phyloP scores from a whole-genome alignment of 2,113 vertebrate genomes.

The Crotalus viridis region DNA sequence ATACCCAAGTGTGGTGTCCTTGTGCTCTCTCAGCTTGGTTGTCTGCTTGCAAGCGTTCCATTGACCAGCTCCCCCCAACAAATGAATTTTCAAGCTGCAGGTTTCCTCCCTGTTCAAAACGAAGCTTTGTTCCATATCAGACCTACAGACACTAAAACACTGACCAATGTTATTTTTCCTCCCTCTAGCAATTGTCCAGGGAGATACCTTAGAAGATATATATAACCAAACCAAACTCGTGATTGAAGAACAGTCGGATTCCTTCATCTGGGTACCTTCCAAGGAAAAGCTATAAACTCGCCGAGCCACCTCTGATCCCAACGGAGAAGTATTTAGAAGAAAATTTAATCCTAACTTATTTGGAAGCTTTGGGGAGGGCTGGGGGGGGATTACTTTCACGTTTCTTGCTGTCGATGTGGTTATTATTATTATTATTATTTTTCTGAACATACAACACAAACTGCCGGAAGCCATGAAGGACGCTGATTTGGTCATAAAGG shows the following conservation, averaged over 20 bases:
- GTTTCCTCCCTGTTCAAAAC: not conserved
- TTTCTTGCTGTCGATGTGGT: constrained; percentile 83
- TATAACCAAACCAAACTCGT: constrained; percentile 98
- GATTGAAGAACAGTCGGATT: constrained; percentile 98
- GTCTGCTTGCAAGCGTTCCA: no score
- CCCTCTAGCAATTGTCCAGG: constrained; percentile 92
- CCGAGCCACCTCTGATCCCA: constrained; percentile 74
- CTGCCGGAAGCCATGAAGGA: constrained; percentile 80
- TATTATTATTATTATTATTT: constrained; percentile 47
- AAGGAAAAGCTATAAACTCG: constrained; percentile 97
- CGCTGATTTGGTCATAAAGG: constrained; percentile 72
- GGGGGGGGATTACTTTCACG: constrained; percentile 72
- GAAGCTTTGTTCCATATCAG: not conserved
- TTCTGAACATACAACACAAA: constrained; percentile 84
- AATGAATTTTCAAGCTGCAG: not conserved
- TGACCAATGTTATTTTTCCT: constrained; percentile 17
- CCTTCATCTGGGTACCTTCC: constrained; percentile 98
- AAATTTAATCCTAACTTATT: constrained; percentile 83
- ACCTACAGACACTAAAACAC: not conserved
- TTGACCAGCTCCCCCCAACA: not conserved
- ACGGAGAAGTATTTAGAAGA: constrained; percentile 83
- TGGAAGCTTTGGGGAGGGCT: constrained; percentile 77
- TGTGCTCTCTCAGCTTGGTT: no score
- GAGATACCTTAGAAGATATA: constrained; percentile 96
- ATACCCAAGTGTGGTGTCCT: no score